Conservation (phyloP, 2,888 invertebrate genomes). For the Hetaerina titia region DNA sequence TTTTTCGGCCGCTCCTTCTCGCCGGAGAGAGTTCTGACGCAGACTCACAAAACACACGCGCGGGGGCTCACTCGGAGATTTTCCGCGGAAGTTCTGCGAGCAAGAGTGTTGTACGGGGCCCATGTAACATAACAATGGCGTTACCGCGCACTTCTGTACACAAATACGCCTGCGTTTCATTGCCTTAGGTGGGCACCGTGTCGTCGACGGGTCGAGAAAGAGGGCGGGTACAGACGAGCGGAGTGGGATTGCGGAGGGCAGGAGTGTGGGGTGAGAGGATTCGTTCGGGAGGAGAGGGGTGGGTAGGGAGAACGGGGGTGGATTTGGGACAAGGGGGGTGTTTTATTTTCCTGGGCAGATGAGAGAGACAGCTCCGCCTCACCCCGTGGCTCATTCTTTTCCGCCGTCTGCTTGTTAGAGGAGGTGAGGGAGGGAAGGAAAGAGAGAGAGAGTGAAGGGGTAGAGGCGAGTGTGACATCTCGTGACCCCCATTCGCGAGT, state of each 20-base stretch:
- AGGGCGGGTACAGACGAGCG: background rate
- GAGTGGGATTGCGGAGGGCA: background rate
- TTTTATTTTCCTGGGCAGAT: background rate
- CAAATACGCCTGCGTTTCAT: slow-evolving; percentile 26
- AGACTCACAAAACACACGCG: background rate
- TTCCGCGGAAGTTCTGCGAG: background rate
- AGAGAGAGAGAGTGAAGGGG: background rate
- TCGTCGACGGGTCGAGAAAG: background rate
- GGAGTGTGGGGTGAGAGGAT: background rate
- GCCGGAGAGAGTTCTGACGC: background rate
- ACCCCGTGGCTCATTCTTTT: background rate
- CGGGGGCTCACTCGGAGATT: background rate
- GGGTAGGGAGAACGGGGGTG: background rate
- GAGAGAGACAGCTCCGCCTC: background rate
- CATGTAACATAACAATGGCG: background rate
- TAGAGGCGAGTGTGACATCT: background rate
- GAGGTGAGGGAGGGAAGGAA: background rate
- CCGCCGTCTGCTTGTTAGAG: slow-evolving; percentile 11
- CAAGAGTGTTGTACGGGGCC: background rate
- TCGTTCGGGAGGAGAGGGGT: background rate
- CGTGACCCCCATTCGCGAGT: slow-evolving; percentile 26
- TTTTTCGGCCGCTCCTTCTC: background rate
- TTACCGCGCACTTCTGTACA: background rate
- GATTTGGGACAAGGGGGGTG: background rate
- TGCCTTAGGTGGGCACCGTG: background rate